These are phyloP conservation scores for Otus scops DNA, from an alignment of 2,797 vertebrate species.

Conservation along the genomic window DNA sequence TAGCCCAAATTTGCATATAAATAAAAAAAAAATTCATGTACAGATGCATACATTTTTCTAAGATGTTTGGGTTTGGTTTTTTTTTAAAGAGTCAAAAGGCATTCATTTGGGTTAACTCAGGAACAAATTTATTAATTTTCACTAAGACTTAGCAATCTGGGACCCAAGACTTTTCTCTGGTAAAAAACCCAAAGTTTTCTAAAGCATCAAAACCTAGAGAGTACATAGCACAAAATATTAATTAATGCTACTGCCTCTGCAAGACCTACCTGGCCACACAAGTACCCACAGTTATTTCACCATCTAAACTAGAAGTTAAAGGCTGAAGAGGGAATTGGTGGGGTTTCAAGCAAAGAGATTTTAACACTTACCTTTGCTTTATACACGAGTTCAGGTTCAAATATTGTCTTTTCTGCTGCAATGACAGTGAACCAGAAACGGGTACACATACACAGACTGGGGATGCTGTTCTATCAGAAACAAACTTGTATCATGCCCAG, in stretches of 20 bases:
- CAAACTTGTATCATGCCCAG: neutral
- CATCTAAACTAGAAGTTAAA: neutral
- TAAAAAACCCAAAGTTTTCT: neutral
- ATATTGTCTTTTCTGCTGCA: neutral
- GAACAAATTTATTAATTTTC: neutral
- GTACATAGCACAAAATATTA: neutral
- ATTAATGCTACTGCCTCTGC: neutral
- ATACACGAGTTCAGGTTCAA: neutral
- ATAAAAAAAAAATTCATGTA: neutral
- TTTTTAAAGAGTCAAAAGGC: neutral
- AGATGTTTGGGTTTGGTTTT: neutral
- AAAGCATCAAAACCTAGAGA: neutral
- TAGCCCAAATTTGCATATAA: neutral
- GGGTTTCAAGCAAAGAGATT: neutral
- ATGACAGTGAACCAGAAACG: neutral
- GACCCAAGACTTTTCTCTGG: neutral
- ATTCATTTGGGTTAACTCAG: neutral
- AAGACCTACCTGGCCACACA: neutral
- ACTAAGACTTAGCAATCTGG: neutral
- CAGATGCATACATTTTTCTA: neutral
- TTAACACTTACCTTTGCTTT: neutral
- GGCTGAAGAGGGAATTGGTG: neutral
- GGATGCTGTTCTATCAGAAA: neutral
- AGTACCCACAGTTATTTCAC: neutral
- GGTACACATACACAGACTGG: neutral